Percentiles rank a stretch among this genome's conserved stretches.
Evolutionary conservation across 2,113 vertebrate species (phyloP).

Genomic region (Oplegnathus fasciatus): DNA sequence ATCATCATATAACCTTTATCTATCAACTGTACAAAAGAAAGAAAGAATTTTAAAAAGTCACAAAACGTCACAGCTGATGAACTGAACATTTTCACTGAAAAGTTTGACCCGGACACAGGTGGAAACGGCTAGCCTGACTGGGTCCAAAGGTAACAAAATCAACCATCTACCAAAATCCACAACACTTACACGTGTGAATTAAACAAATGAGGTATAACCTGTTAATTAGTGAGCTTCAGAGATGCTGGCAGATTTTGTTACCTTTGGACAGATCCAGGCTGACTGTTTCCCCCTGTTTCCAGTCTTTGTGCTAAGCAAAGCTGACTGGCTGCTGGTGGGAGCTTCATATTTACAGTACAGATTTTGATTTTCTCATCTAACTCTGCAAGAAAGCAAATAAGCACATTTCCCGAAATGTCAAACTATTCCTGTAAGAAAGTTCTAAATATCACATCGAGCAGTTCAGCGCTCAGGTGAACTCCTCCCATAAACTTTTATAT

Average conservation of each 20-base stretch:
- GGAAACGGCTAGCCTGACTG: background rate
- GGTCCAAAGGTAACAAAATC: background rate
- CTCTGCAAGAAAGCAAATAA: background rate
- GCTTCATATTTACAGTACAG: background rate
- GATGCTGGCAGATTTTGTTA: background rate
- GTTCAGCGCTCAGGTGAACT: background rate
- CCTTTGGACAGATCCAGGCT: background rate
- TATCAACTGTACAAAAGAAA: background rate
- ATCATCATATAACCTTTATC: constrained; percentile 10
- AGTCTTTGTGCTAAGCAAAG: background rate
- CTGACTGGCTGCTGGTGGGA: background rate
- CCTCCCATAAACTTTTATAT: background rate
- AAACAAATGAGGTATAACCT: background rate
- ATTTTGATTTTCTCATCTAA: background rate
- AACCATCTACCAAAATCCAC: background rate
- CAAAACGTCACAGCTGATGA: background rate
- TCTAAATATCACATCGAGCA: background rate
- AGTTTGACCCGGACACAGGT: background rate
- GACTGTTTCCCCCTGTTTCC: background rate
- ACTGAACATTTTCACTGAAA: background rate
- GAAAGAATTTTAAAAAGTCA: background rate
- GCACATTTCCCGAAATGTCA: background rate
- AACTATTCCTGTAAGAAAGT: background rate
- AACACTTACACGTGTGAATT: background rate
- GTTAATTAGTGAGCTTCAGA: background rate